These are phyloP conservation scores for Parelbella ahira DNA, from an alignment of 2,888 invertebrate genomes.

Conservation along the genomic window DNA sequence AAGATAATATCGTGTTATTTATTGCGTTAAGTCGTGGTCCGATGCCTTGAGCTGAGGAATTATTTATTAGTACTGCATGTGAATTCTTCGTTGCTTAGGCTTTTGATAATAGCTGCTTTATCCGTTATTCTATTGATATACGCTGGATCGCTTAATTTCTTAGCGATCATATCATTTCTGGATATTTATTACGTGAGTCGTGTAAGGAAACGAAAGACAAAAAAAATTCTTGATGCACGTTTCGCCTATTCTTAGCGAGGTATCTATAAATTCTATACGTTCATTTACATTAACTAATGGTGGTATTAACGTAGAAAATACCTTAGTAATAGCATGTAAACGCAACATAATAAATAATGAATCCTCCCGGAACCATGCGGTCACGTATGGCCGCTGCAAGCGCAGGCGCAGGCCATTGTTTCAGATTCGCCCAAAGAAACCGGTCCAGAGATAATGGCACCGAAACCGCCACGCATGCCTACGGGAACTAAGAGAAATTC, in stretches of 20 bases:
- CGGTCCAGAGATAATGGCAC: conserved; percentile 67
- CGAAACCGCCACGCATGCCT: conserved; percentile 54
- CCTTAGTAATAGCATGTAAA: conserved; percentile 33
- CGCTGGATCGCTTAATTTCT: too few species aligned
- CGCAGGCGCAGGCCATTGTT: conserved; percentile 54
- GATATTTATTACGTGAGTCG: too few species aligned
- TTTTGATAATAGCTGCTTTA: conserved; percentile 22
- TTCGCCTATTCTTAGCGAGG: too few species aligned
- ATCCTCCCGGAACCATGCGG: conserved; percentile 44
- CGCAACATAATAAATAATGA: conserved; percentile 40
- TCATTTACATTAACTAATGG: conserved; percentile 18
- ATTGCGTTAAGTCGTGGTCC: conserved; percentile 61
- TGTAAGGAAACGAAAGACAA: too few species aligned
- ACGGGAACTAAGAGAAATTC: conserved; percentile 47
- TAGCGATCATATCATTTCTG: conserved; percentile 18
- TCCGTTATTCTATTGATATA: conserved; percentile 23
- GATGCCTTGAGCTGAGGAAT: conserved; percentile 57
- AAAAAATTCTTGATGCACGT: too few species aligned
- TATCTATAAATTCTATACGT: neutral
- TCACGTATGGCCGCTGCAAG: conserved; percentile 33
- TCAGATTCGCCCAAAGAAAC: conserved; percentile 69
- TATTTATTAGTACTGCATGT: conserved; percentile 37
- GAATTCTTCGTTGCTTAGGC: conserved; percentile 23
- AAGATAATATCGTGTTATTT: conserved; percentile 61
- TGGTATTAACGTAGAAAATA: conserved; percentile 8